Base-by-base conservation (phyloP, 2,888 invertebrate genomes). In the Ligdia adustata region DNA sequence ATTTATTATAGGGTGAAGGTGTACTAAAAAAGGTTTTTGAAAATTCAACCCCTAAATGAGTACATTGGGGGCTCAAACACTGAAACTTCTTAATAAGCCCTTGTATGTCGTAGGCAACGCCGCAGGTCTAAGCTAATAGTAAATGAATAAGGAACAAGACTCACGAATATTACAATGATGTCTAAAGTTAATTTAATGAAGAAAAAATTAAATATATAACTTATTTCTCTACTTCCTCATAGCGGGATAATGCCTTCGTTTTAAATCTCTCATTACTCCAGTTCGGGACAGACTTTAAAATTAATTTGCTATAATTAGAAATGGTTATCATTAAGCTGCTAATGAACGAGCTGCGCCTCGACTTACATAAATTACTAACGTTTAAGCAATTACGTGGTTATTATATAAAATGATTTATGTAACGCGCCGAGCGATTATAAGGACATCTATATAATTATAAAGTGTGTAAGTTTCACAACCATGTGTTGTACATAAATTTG, bases 321-420 rank as follows among this genome's bases (percentile, higher is more conserved):
- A 20, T 16, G 18, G 52, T 46, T 48, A 51, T 53, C 47, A 51
- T 42, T 44, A 51, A 52, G 47, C 32, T 47, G 40, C 52, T 41
- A 52, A 50, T 50, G 42, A 48, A 42, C 24, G 44, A 3, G 16
- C 43, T 24, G 28, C 24, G 47, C 44, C 29, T 53, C 50, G 39
- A 51, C 44, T 48, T 46, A 53, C 56, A 51, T 53, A 37, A 51
- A 51, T 53, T 45, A 57, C 48, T 37, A 45, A 34, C 47, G 42
- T 52, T 50, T 35, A 38, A 57, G 40, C 51, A 48, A 51, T 51
- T 51, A 48, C 45, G 41, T 9, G 53, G 48, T 51, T 53, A 49
- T 45, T 53, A 27, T 48, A 31, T 48, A 46, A 42, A 48, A 50
- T 50, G 42, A 52, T 48, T 52, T 45, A 51, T 22, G 27, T 2